Conservation (phyloP, 2,113 vertebrate species). For the Aythya baeri region DNA sequence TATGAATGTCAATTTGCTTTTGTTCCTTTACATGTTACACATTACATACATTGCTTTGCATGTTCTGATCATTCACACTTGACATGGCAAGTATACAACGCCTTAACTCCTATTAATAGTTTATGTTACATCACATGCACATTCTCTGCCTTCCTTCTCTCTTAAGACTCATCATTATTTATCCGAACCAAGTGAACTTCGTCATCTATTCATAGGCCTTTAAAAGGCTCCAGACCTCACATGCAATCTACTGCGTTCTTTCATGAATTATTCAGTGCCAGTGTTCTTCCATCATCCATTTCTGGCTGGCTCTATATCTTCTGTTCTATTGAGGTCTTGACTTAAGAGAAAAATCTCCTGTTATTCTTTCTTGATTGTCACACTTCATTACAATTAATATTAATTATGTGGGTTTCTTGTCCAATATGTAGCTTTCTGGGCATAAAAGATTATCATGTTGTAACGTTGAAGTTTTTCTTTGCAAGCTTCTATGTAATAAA, state of each 20-base stretch:
- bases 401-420: slow-evolving; percentile 26
- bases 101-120: slow-evolving; percentile 34
- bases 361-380: slow-evolving; percentile 26
- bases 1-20: not conserved
- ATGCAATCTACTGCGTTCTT: not conserved
- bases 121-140: slow-evolving; percentile 25
- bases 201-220: slow-evolving; percentile 3
- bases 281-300: slow-evolving; percentile 22
- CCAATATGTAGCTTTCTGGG: slow-evolving; percentile 1
- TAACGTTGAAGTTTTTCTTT: slow-evolving; percentile 21
- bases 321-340: slow-evolving; percentile 7
- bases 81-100: not conserved
- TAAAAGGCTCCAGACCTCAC: slow-evolving; percentile 12
- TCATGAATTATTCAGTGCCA: slow-evolving; percentile 39
- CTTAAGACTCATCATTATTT: slow-evolving; percentile 6
- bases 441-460: slow-evolving; percentile 18
- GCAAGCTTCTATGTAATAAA: slow-evolving; percentile 45
- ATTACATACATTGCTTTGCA: not conserved
- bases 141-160: slow-evolving; percentile 13
- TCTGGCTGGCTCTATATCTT: slow-evolving; percentile 33
- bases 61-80: slow-evolving; percentile 16
- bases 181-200: not conserved
- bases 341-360: slow-evolving; percentile 34
- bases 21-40: not conserved
- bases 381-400: slow-evolving; percentile 53